Percentiles rank a stretch among this genome's conserved stretches.
Evolutionary conservation across 2,888 invertebrate species (phyloP).

Genomic region (Cosmorhoe ocellata): DNA sequence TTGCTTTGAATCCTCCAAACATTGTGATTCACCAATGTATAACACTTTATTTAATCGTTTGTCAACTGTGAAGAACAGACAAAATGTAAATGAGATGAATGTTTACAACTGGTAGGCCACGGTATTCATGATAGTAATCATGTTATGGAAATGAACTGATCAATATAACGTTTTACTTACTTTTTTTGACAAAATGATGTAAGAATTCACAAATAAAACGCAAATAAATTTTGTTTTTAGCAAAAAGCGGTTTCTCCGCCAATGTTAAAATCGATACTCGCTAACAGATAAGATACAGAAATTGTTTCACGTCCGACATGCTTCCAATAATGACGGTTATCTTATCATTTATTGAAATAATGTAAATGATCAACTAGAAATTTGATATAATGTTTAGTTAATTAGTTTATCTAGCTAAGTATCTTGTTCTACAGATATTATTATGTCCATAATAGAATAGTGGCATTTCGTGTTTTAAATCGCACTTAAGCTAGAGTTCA

Average conservation of each 20-base stretch:
- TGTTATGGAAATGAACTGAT: not conserved
- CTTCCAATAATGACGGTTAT: slow-evolving; percentile 56
- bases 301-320: slow-evolving; percentile 46
- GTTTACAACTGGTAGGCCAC: not conserved
- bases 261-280: slow-evolving; percentile 62
- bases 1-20: slow-evolving; percentile 62
- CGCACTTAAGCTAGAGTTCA: no score
- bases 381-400: slow-evolving; percentile 1
- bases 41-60: slow-evolving; percentile 8
- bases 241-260: slow-evolving; percentile 49
- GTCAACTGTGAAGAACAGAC: slow-evolving; percentile 21
- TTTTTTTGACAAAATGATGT: not conserved
- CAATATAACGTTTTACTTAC: slow-evolving; percentile 4
- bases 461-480: no score
- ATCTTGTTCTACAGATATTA: not conserved
- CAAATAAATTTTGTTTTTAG: slow-evolving; percentile 43
- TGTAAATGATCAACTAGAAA: slow-evolving; percentile 45
- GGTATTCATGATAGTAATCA: not conserved
- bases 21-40: slow-evolving; percentile 30
- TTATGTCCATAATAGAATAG: not conserved
- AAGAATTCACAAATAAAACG: slow-evolving; percentile 29
- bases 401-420: not conserved
- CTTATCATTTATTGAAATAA: slow-evolving; percentile 63
- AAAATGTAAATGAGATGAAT: not conserved
- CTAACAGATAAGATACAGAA: slow-evolving; percentile 63